These are phyloP conservation scores for Chrysolina haemoptera DNA, from an alignment of 2,888 invertebrate genomes.

Conservation along the genomic window DNA sequence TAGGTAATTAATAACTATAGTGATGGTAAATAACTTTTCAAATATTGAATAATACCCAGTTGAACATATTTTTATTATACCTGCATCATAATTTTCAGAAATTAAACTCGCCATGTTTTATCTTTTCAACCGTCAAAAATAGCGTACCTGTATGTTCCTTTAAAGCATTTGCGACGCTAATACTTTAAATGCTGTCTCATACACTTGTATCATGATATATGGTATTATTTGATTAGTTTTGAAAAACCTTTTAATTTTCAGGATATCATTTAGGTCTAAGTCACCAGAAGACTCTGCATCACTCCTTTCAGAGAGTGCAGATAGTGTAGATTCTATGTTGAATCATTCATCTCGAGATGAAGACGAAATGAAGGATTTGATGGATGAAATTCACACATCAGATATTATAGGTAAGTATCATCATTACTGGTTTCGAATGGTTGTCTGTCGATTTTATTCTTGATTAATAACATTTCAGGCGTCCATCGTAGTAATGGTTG, in stretches of 20 bases:
- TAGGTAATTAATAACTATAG: conserved; percentile 55
- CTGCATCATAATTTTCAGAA: too few relatives aligned
- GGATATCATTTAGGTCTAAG: conserved; percentile 83
- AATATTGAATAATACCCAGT: too few relatives aligned
- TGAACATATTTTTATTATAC: too few relatives aligned
- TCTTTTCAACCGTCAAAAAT: too few relatives aligned
- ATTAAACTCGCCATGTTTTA: too few relatives aligned
- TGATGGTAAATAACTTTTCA: not conserved
- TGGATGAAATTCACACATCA: conserved; percentile 71
- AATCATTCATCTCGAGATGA: conserved; percentile 90
- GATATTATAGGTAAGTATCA: conserved; percentile 60
- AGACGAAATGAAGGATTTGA: conserved; percentile 80
- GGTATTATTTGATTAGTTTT: not conserved
- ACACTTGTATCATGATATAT: too few relatives aligned
- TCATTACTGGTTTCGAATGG: not conserved
- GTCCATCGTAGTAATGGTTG: too few relatives aligned
- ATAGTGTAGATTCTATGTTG: conserved; percentile 89
- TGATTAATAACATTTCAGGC: too few relatives aligned
- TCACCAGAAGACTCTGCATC: conserved; percentile 81
- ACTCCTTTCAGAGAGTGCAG: conserved; percentile 79
- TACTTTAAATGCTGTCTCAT: too few relatives aligned
- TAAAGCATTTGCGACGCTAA: too few relatives aligned
- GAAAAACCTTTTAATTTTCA: conserved; percentile 54
- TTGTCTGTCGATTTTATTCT: too few relatives aligned
- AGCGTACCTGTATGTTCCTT: too few relatives aligned